Evolutionary conservation across 2,888 invertebrate genomes (phyloP), one percentile per base, ranked within the genome.

Genomic region (Eustalomyia histrio): DNA sequence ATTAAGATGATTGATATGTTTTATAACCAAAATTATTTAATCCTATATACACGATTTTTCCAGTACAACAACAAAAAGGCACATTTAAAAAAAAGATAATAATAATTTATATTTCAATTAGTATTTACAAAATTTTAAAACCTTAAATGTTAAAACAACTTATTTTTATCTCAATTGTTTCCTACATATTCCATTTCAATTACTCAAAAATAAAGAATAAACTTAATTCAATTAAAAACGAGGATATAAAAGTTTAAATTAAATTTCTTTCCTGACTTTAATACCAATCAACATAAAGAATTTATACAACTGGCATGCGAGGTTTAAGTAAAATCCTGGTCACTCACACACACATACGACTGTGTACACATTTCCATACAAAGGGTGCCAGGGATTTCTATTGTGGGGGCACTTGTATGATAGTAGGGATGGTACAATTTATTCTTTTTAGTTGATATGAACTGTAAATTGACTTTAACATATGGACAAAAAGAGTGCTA

Each of bases 391-490:
- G 3, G 6, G 6, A 6, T 29, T 29, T 7, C 29, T 29, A 29
- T 29, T 29, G 29, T 29, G 29, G 7, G 29, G 4, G 29, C 29
- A 29, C n/a, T n/a, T 29, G 29, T 35, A 35, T 35, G 2, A 35
- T 35, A 35, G 2, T 10, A 10, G 1, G 35, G 2, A 12, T 39
- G 10, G 5, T 29, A 29, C 29, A 2, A 21, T 29, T n/a, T 4
- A 6, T 29, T 4, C 6, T 29, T 29, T 29, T 3, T 39, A 43
- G 52, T 75, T 29, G 52, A 17, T 61, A 53, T 53, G 67, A 67
- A 68, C 60, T 53, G 61, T 29, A 67, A 75, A 75, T 75, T 75
- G 67, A 75, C 60, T 75, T 75, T 33, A 39, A 50, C 67, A 47
- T 74, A 17, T 21, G 29, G 16, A 60, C 65, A 65, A 4, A 29